Percentiles rank a stretch among this genome's conserved stretches.
phyloP scores from a whole-genome alignment of 2,888 invertebrate genomes.

The Crepidodera aurea region DNA sequence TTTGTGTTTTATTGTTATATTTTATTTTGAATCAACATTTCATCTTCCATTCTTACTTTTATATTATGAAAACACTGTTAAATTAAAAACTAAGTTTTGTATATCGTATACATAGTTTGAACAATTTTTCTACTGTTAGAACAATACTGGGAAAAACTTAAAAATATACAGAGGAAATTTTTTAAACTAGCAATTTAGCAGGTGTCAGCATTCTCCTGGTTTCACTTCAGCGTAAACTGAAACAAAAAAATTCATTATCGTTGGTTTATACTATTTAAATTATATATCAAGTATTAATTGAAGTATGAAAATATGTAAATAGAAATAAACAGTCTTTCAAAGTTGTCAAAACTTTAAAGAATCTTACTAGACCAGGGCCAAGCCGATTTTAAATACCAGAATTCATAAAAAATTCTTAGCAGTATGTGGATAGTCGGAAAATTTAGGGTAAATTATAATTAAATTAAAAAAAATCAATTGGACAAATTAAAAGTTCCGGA shows the following conservation, averaged over 20 bases:
- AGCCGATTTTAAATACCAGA: no score
- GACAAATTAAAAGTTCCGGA: no score
- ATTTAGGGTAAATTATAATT: no score
- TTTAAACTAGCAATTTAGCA: constrained; percentile 9
- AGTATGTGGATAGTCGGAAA: no score
- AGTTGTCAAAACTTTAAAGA: no score
- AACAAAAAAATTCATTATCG: constrained; percentile 46
- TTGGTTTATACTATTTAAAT: no score
- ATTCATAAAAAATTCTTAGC: no score
- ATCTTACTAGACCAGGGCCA: no score
- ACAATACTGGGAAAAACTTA: constrained; percentile 23
- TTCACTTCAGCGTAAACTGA: constrained; percentile 69
- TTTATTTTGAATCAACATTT: background rate
- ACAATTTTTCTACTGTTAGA: background rate
- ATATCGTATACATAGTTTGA: background rate
- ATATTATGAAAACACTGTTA: background rate
- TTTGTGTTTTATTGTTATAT: constrained; percentile 7
- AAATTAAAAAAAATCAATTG: no score
- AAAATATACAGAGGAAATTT: constrained; percentile 10
- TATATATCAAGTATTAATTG: no score
- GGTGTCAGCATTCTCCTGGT: constrained; percentile 64
- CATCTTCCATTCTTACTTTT: background rate
- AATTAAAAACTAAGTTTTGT: background rate
- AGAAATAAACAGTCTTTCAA: no score
- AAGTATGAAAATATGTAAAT: no score